Percentiles rank a stretch among this genome's conserved stretches.
These are phyloP conservation scores for Sternotherus odoratus DNA, from an alignment of 2,797 vertebrate genomes.

Conservation along the genomic window DNA sequence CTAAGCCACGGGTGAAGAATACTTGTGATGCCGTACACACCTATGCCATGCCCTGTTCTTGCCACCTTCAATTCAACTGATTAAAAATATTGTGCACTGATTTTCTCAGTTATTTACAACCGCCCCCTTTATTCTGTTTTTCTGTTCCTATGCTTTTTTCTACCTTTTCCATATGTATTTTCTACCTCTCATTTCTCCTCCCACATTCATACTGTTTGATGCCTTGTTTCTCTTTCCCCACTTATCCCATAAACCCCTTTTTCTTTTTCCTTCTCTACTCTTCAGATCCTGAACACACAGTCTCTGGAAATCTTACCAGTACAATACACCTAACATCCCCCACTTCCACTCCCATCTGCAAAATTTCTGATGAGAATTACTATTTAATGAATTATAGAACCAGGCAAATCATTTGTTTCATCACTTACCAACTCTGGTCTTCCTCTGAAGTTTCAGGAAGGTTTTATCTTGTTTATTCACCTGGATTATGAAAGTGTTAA, in stretches of 20 bases:
- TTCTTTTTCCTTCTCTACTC: neutral
- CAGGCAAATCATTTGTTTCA: fast-evolving
- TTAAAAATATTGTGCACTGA: neutral
- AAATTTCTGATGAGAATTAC: neutral
- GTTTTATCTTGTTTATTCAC: neutral
- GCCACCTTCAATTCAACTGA: neutral
- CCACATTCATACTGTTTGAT: neutral
- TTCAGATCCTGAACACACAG: neutral
- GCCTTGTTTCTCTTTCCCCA: neutral
- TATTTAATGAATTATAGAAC: neutral
- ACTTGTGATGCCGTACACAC: neutral
- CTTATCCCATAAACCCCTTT: neutral
- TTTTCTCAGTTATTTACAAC: neutral
- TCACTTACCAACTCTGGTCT: neutral
- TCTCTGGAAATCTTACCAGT: neutral
- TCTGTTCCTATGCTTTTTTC: neutral
- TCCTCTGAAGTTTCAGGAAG: neutral
- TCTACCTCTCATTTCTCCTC: neutral
- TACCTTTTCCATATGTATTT: neutral
- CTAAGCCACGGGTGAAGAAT: fast-evolving
- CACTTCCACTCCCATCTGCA: neutral
- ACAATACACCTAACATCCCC: neutral
- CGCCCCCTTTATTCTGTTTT: neutral
- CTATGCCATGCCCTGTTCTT: neutral
- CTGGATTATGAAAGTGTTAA: neutral